Conservation (phyloP, 2,797 vertebrate species). For the Diceros bicornis region DNA sequence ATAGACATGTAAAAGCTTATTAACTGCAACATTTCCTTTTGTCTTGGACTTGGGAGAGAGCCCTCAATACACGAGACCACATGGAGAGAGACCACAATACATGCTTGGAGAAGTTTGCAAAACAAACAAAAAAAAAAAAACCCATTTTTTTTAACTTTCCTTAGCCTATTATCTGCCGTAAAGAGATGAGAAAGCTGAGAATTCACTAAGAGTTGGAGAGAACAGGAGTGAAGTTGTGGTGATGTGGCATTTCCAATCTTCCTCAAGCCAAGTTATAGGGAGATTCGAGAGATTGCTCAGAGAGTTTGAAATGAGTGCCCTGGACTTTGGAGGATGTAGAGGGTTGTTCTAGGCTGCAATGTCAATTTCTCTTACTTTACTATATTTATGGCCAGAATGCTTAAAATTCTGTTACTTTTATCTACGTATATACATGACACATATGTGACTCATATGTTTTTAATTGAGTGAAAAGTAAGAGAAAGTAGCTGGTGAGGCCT, state of each 20-base stretch:
- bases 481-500: not conserved
- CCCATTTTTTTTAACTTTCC: not conserved
- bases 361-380: not conserved
- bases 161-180: not conserved
- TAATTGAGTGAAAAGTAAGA: not conserved
- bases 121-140: not conserved
- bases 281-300: not conserved
- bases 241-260: not conserved
- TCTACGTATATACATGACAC: not conserved
- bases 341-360: accelerated
- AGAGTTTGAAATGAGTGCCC: not conserved
- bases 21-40: not conserved
- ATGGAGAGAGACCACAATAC: not conserved
- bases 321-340: not conserved
- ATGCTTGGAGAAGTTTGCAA: not conserved
- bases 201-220: not conserved
- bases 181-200: not conserved
- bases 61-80: not conserved
- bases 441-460: not conserved
- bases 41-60: not conserved
- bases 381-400: not conserved
- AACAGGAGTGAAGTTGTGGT: not conserved
- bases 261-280: not conserved
- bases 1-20: not conserved
- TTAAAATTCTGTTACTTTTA: not conserved